Percentiles rank a stretch among this genome's conserved stretches.
Conservation (phyloP, 30 jellyfish, hydroid and myxozoan species). For the Hydractinia echinata region DNA sequence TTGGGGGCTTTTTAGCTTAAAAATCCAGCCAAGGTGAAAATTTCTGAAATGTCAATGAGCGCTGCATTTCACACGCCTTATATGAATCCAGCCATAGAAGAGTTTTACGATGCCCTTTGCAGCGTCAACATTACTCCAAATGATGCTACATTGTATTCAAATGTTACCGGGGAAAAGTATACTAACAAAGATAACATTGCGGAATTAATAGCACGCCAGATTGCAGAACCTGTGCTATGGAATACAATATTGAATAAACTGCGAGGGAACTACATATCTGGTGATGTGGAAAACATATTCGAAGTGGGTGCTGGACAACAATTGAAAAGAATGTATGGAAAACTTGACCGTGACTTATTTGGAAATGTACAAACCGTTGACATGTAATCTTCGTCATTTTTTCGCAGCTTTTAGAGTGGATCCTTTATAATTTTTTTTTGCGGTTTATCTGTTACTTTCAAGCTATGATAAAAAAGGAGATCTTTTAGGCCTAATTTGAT, state of each 20-base stretch:
- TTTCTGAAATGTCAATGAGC: constrained; percentile 56
- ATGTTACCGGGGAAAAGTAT: constrained; percentile 81
- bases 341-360: constrained; percentile 4
- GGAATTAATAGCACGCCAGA: constrained; percentile 65
- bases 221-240: constrained; percentile 80
- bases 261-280: constrained; percentile 23
- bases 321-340: constrained; percentile 61
- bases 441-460: too few relatives aligned
- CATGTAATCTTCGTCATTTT: too few relatives aligned
- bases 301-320: constrained; percentile 84
- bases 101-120: constrained; percentile 45
- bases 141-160: constrained; percentile 51
- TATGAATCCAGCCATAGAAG: constrained; percentile 76
- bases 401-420: too few relatives aligned
- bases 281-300: constrained; percentile 33
- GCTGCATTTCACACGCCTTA: constrained; percentile 96
- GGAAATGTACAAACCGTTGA: too few relatives aligned
- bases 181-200: constrained; percentile 47
- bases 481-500: too few relatives aligned
- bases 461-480: too few relatives aligned
- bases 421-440: too few relatives aligned
- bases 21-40: not conserved
- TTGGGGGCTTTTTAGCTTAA: not conserved
- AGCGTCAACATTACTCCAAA: constrained; percentile 35
- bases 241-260: constrained; percentile 41